phyloP scores from a whole-genome alignment of 2,113 vertebrate species.

The Gopherus flavomarginatus region DNA sequence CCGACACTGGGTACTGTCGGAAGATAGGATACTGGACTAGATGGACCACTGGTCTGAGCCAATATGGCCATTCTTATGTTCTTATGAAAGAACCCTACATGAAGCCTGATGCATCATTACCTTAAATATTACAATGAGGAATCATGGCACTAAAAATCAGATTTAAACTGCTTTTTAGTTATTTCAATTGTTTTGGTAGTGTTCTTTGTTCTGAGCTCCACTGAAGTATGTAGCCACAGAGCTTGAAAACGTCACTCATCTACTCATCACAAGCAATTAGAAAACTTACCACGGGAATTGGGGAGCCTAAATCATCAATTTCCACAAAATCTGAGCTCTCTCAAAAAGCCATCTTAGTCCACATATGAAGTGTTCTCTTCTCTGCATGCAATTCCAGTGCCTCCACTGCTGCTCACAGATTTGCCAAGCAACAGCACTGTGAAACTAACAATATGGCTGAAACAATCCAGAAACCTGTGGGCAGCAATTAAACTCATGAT shows the following conservation, averaged over 20 bases:
- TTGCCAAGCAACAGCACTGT: not conserved
- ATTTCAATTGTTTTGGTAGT: too few species aligned
- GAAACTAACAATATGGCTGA: not conserved
- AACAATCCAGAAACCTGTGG: not conserved
- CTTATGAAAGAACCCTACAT: too few species aligned
- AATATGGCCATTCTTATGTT: too few species aligned
- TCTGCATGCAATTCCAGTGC: not conserved
- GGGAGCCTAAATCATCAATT: not conserved
- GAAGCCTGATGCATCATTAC: not conserved
- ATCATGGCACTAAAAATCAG: not conserved
- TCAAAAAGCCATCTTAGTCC: not conserved
- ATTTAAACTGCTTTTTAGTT: not conserved
- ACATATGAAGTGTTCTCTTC: not conserved
- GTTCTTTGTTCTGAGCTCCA: not conserved
- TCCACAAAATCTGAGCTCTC: not conserved
- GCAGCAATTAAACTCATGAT: not conserved
- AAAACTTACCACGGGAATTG: not conserved
- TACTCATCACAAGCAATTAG: not conserved
- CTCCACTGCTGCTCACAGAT: not conserved
- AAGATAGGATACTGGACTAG: too few species aligned
- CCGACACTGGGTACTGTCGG: too few species aligned
- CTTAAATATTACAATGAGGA: not conserved
- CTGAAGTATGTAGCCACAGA: accelerated
- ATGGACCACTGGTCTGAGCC: too few species aligned
- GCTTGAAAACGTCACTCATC: not conserved